phyloP scores from a whole-genome alignment of 2,888 invertebrate species.

The Melinaea menophilus region DNA sequence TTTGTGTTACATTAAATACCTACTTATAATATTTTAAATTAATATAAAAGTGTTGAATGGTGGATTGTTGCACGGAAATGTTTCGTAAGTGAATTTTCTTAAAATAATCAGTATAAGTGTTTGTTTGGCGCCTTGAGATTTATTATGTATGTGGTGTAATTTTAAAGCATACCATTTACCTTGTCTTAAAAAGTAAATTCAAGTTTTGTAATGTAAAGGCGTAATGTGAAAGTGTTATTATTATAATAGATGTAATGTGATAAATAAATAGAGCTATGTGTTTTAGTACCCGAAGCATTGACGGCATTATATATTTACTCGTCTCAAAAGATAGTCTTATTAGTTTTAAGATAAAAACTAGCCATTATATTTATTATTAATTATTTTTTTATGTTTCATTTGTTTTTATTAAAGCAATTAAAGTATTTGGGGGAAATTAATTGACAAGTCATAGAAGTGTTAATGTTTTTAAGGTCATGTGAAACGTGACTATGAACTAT shows the following conservation, averaged over 20 bases:
- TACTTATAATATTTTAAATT: too few relatives aligned
- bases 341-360: too few relatives aligned
- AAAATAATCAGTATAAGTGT: constrained; percentile 18
- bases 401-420: background rate
- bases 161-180: constrained; percentile 34
- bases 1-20: too few relatives aligned
- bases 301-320: background rate
- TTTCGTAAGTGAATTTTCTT: constrained; percentile 19
- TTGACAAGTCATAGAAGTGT: too few relatives aligned
- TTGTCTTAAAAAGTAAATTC: constrained; percentile 34
- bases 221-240: constrained; percentile 26
- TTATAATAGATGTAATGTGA: constrained; percentile 14
- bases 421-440: too few relatives aligned
- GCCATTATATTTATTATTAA: too few relatives aligned
- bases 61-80: constrained; percentile 10
- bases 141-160: constrained; percentile 34
- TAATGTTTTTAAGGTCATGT: too few relatives aligned
- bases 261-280: constrained; percentile 11
- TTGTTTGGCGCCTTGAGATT: constrained; percentile 36
- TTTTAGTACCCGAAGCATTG: background rate
- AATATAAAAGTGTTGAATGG: too few relatives aligned
- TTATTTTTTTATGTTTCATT: too few relatives aligned
- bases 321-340: background rate
- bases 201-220: constrained; percentile 30
- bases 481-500: background rate